Evolutionary conservation across 2,797 vertebrate species (phyloP).

Genomic region (Melanotaenia nigrans): DNA sequence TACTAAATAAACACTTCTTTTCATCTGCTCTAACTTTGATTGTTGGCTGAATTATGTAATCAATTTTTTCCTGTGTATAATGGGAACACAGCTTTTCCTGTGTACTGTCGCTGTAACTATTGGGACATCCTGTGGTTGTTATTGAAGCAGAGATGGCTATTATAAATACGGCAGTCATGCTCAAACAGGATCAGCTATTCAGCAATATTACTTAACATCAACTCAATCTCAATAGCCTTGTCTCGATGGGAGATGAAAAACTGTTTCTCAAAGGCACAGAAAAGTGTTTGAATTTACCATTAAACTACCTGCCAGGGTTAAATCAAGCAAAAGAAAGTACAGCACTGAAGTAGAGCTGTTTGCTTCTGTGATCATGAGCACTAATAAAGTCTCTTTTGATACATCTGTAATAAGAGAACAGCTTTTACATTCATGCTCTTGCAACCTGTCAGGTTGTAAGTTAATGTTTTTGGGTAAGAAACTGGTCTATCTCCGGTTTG

Average conservation of each 20-base stretch:
- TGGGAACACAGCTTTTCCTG: slow-evolving; percentile 1
- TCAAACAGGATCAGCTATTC: slow-evolving; percentile 40
- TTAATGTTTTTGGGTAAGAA: not conserved
- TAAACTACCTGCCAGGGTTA: slow-evolving; percentile 3
- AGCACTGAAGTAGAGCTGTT: not conserved
- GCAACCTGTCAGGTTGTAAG: not conserved
- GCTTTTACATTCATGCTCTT: not conserved
- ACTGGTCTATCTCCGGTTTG: not conserved
- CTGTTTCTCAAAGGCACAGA: slow-evolving; percentile 22
- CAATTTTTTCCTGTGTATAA: not conserved
- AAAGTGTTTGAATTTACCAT: slow-evolving; percentile 16
- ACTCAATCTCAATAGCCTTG: slow-evolving; percentile 21
- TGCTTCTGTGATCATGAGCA: not conserved
- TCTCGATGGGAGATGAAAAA: slow-evolving; percentile 18
- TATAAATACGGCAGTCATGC: slow-evolving; percentile 23
- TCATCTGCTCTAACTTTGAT: not conserved
- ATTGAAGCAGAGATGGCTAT: slow-evolving; percentile 47
- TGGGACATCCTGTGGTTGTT: slow-evolving; percentile 30
- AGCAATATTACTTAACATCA: slow-evolving; percentile 51
- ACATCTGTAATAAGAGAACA: slow-evolving; percentile 2
- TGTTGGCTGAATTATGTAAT: not conserved
- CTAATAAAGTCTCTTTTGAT: not conserved
- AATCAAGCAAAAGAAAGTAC: not conserved
- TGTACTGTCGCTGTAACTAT: slow-evolving; percentile 8
- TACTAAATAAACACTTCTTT: not conserved